These are phyloP conservation scores for Myotis pilosus DNA, from an alignment of 2,797 vertebrate species.

Conservation along the genomic window DNA sequence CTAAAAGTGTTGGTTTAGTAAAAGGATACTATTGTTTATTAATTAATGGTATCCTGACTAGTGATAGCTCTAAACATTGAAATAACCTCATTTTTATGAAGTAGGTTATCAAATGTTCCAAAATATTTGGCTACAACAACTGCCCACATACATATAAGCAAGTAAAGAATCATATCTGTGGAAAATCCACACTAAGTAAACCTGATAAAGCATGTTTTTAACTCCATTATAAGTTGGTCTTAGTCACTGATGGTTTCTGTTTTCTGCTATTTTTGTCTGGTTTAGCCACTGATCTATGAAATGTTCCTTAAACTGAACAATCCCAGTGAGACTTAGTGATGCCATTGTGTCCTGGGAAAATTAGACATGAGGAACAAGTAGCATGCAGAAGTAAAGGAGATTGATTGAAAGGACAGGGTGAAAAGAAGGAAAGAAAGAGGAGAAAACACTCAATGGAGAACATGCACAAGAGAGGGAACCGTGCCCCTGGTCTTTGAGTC, in stretches of 20 bases:
- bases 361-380: fast-evolving
- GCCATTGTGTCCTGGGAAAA: neutral
- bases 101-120: neutral
- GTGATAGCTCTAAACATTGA: fast-evolving
- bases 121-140: fast-evolving
- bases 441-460: fast-evolving
- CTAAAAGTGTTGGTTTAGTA: fast-evolving
- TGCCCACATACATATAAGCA: neutral
- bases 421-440: neutral
- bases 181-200: neutral
- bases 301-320: neutral
- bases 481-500: fast-evolving
- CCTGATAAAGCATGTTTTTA: neutral
- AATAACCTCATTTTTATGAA: neutral
- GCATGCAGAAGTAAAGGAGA: fast-evolving
- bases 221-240: neutral
- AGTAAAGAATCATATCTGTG: fast-evolving
- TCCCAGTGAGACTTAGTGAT: neutral
- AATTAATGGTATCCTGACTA: neutral
- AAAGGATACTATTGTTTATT: neutral
- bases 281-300: fast-evolving
- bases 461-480: fast-evolving
- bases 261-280: neutral
- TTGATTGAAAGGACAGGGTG: fast-evolving
- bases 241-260: neutral